Base-by-base conservation (phyloP, 2,888 invertebrate species). In the Meandrusa payeni region DNA sequence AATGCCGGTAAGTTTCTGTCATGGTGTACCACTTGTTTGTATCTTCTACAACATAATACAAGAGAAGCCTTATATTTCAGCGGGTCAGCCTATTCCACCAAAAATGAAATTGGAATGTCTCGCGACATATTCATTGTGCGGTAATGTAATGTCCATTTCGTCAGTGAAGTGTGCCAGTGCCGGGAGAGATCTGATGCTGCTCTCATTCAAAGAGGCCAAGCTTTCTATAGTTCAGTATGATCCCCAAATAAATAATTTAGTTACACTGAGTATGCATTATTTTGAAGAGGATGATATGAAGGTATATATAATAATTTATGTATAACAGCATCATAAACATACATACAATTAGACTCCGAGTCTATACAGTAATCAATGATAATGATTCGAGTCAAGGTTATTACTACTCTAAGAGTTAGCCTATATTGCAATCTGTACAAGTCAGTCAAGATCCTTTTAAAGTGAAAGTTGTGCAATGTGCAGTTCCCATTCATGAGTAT, bases 261-360 rank as follows among this genome's bases (percentile, higher is more conserved):
- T 95, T 58, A 99, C 99, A 0, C 89, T 98, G 3, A 99, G 99
- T 13, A 89, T 99, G 64, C 99, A 99, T 90, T 98, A 97, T 69
- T 99, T 99, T 85, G 99, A 99, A 82, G 97, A 98, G 62, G 97
- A 97, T 59, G 98, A 99, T 62, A 94, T 98, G 86, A 94, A 95
- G 90, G 96, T 95, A 78, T 37, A n/a, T n/a, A n/a, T n/a, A n/a
- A n/a, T n/a, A n/a, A n/a, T n/a, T n/a, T n/a, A n/a, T n/a, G n/a
- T n/a, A n/a, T n/a, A n/a, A n/a, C n/a, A n/a, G n/a, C n/a, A n/a
- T n/a, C n/a, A n/a, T n/a, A n/a, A n/a, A n/a, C n/a, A n/a, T n/a
- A n/a, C n/a, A n/a, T n/a, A n/a, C n/a, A n/a, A n/a, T n/a, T n/a
- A n/a, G n/a, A n/a, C n/a, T n/a, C n/a, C n/a, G n/a, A n/a, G n/a